A percentile compares a stretch with the other conserved stretches of the same genome.
Conservation (phyloP, 2,797 vertebrate genomes). For the Ctenopoma multispine region DNA sequence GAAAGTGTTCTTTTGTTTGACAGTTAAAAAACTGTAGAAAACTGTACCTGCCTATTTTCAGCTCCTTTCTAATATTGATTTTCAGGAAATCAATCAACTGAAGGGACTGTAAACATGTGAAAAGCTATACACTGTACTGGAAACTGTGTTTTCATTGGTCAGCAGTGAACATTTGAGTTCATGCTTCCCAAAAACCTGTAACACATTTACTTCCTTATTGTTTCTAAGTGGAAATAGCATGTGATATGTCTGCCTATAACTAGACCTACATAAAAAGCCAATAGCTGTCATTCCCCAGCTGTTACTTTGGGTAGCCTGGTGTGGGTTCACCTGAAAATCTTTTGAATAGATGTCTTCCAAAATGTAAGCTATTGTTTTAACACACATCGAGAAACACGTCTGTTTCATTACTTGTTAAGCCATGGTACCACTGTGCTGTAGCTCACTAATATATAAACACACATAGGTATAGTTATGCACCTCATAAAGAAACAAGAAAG, state of each 20-base stretch:
- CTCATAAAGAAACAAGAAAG: constrained; percentile 30
- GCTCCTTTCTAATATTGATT: background rate
- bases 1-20: background rate
- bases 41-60: no score
- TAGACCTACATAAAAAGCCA: no score
- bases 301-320: no score
- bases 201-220: background rate
- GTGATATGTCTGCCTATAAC: no score
- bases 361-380: no score
- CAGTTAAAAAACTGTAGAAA: background rate
- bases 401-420: no score
- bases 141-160: background rate
- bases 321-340: no score
- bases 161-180: background rate
- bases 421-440: no score
- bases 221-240: background rate
- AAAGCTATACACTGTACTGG: background rate
- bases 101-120: background rate
- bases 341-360: no score
- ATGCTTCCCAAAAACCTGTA: background rate
- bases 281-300: no score
- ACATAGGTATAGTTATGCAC: background rate
- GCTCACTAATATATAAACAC: background rate
- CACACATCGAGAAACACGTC: no score
- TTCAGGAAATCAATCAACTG: background rate